Evolutionary conservation across 1,140 invertebrate species (phyloP), one percentile per base, ranked within the genome.

Genomic region (Magallana angulata): DNA sequence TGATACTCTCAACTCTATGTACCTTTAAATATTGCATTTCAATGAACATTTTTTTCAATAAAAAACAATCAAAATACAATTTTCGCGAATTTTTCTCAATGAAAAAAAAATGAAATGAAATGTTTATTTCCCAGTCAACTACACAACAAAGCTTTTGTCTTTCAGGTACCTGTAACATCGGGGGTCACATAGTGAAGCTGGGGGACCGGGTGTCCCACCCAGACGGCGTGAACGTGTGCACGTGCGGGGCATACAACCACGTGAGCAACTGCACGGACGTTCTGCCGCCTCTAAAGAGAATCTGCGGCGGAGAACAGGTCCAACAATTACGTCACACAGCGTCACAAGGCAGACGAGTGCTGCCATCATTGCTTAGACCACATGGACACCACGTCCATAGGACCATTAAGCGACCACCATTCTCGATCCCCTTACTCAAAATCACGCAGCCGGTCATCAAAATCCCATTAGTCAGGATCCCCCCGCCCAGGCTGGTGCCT

Each of bases 191-290:
- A 12, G 68, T 76, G 9, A 36, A 76, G 68, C 11, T 76, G 36
- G 68, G 68, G 8, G 68, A 76, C 9, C 68, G 68, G 24, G 24
- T 76, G 18, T 76, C 68, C 68, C 68, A 76, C 68, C 68, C 68
- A 36, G 68, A 76, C 68, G 68, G 68, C 24, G 68, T 76, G 18
- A 76, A 76, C 68, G 68, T 76, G 7, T 76, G 68, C 18, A 76
- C 68, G 24, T 76, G 68, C 30, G 68, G 68, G 12, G 68, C 68
- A 24, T 76, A 76, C 18, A 76, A 76, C 36, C 68, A 76, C 68
- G 68, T 76, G 68, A 76, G 68, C 24, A 76, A 76, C 24, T 76
- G 68, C 68, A 76, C 68, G 68, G 68, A 76, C 14, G 68, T 76
- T 30, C 68, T 76, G 18, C 68, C 68, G 24, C 68, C 68, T 1